phyloP scores from a whole-genome alignment of 2,797 vertebrate species.

The Hipposideros larvatus region DNA sequence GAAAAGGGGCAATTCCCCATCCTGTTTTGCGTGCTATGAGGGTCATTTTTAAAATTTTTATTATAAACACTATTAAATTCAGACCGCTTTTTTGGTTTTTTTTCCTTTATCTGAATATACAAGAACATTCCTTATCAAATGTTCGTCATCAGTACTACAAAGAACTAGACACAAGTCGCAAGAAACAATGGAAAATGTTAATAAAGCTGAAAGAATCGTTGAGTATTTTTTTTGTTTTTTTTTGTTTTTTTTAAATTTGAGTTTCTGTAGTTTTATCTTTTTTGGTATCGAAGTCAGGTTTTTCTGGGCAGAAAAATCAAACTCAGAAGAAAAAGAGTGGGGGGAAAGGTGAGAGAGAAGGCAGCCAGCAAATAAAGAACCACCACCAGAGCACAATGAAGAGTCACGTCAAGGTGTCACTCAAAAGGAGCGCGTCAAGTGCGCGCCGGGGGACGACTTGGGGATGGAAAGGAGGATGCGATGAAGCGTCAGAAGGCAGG shows the following conservation, averaged over 20 bases:
- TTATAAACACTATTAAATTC: constrained; percentile 94
- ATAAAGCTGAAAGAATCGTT: constrained; percentile 93
- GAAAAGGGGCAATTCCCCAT: constrained; percentile 86
- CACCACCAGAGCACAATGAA: neutral
- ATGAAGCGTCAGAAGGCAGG: constrained; percentile 8
- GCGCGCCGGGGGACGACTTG: neutral
- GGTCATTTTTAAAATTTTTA: constrained; percentile 90
- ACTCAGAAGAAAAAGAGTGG: constrained; percentile 68
- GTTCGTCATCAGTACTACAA: constrained; percentile 91
- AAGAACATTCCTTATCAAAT: constrained; percentile 93
- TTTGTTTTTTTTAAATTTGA: constrained; percentile 86
- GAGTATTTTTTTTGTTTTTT: constrained; percentile 86
- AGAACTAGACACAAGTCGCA: constrained; percentile 93
- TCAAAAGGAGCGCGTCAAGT: constrained; percentile 32
- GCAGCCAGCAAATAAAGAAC: constrained; percentile 79
- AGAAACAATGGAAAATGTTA: constrained; percentile 92
- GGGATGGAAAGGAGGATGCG: neutral
- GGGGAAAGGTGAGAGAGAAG: constrained; percentile 69
- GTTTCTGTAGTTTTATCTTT: constrained; percentile 88
- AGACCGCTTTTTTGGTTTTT: constrained; percentile 94
- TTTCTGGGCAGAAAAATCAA: constrained; percentile 90
- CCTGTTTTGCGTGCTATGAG: constrained; percentile 93
- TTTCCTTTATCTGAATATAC: constrained; percentile 93
- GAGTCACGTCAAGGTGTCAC: constrained; percentile 56
- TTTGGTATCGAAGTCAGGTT: constrained; percentile 96